These are phyloP conservation scores for Seriola rivoliana DNA, from an alignment of 2,113 vertebrate genomes.

Conservation along the genomic window DNA sequence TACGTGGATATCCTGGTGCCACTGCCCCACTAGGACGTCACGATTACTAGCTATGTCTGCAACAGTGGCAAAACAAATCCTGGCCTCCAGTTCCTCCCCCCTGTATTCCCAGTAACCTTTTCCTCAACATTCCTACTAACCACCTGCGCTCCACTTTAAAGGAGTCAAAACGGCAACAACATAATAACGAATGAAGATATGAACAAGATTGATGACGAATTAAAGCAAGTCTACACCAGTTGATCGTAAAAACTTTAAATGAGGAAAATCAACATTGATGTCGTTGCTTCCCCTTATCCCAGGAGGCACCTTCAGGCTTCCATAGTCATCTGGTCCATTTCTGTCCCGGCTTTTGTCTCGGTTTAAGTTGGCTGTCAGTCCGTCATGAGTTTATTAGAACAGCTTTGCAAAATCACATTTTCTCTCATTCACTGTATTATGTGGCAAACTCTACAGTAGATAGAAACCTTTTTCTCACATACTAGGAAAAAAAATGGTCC, in stretches of 20 bases:
- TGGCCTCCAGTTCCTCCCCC: slow-evolving; percentile 29
- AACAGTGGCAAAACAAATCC: slow-evolving; percentile 46
- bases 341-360: slow-evolving; percentile 56
- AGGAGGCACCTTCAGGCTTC: slow-evolving; percentile 58
- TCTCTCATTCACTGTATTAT: slow-evolving; percentile 66
- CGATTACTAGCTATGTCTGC: slow-evolving; percentile 32
- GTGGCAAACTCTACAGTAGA: slow-evolving; percentile 66
- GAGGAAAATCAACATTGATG: slow-evolving; percentile 41
- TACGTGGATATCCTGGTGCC: slow-evolving; percentile 98
- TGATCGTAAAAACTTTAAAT: slow-evolving; percentile 39
- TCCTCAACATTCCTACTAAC: slow-evolving; percentile 68
- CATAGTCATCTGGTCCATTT: slow-evolving; percentile 44
- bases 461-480: slow-evolving; percentile 58
- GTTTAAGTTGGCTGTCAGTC: slow-evolving; percentile 73
- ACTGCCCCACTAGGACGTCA: slow-evolving; percentile 90
- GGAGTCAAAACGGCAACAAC: slow-evolving; percentile 57
- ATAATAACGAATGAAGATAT: slow-evolving; percentile 30
- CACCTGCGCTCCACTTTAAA: slow-evolving; percentile 55
- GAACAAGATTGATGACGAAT: slow-evolving; percentile 24
- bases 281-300: slow-evolving; percentile 47
- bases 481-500: slow-evolving; percentile 43
- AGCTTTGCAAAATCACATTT: slow-evolving; percentile 53
- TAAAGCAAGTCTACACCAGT: slow-evolving; percentile 41
- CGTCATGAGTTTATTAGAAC: slow-evolving; percentile 59
- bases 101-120: slow-evolving; percentile 55